Evolutionary conservation across 2,888 invertebrate species (phyloP), one percentile per base, ranked within the genome.

Genomic region (Metellina segmentata): DNA sequence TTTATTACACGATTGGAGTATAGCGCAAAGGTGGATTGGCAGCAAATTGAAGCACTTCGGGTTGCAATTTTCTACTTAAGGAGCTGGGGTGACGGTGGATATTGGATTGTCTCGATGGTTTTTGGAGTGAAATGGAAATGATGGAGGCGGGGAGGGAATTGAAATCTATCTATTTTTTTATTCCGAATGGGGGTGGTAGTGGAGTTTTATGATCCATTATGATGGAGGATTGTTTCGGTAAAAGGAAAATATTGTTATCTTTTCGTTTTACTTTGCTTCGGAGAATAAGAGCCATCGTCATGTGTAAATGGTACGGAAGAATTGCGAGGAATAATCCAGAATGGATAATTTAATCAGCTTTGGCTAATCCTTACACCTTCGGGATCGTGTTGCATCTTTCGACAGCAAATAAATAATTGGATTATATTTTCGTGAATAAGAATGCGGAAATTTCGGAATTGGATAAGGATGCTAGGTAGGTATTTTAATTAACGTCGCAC

Each of bases 1-100:
- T 85, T 85, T 85, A 85, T 85, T 75, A 69, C 48, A 49, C 53
- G 75, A 85, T 85, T 61, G 74, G 11, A 34, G 74, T 51, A 71
- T 71, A n/a, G 13, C 81, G 49, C n/a, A 71, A 7, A 20, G 11
- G 51, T 72, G 85, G 85, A 85, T 75, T 85, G 61, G 53, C 61
- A 69, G 34, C 48, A 77, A 85, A 85, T 77, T 77, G 77, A 85
- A 81, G 81, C 49, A 9, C 48, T 79, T 20, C 61, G 61, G 61
- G 61, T 51, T 19, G 51, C 13, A 20, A 51, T 48, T 16, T 49
- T 20, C 7, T 20, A 20, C 8, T 20, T 13, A 16, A 16, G 61
- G 61, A 16, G 13, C 61, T 8, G 61, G 61, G 61, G 13, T 16
- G 61, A 61, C 61, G 61, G 13, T 61, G 61, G 61, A 16, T 11